Percentiles rank a stretch among this genome's conserved stretches.
These are phyloP conservation scores for Willisornis vidua DNA, from an alignment of 2,113 vertebrate species.

Conservation along the genomic window DNA sequence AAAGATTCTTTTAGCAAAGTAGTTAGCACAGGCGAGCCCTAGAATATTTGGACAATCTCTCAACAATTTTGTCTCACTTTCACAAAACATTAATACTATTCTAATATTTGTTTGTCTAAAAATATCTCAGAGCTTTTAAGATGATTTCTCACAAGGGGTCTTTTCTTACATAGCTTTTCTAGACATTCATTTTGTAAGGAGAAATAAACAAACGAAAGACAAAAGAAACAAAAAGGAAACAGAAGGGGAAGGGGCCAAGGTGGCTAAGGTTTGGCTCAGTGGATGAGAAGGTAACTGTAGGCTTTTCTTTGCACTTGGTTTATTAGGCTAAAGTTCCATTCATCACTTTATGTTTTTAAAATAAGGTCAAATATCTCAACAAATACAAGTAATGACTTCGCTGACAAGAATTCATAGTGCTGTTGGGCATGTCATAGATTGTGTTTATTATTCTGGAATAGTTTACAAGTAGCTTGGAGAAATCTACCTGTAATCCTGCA, in stretches of 20 bases:
- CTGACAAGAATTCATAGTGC: neutral
- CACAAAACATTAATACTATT: neutral
- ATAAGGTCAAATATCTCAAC: neutral
- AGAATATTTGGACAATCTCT: neutral
- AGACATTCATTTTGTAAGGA: neutral
- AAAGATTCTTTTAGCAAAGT: neutral
- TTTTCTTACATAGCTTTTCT: neutral
- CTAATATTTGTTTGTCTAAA: neutral
- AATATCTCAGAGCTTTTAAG: neutral
- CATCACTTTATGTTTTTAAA: neutral
- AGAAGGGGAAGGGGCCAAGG: neutral
- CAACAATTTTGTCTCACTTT: neutral
- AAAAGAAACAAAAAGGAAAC: neutral
- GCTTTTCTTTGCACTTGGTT: neutral
- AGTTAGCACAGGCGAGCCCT: neutral
- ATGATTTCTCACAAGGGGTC: neutral
- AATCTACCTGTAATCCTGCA: neutral
- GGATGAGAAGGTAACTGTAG: neutral
- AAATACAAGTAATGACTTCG: neutral
- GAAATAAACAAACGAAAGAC: neutral
- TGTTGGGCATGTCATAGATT: neutral
- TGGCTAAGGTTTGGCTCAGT: neutral
- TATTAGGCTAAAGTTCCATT: neutral
- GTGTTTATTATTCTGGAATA: neutral
- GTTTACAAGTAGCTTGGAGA: neutral